Evolutionary conservation across 2,888 invertebrate species (phyloP), one percentile per base, ranked within the genome.

Genomic region (Thalpophila matura): DNA sequence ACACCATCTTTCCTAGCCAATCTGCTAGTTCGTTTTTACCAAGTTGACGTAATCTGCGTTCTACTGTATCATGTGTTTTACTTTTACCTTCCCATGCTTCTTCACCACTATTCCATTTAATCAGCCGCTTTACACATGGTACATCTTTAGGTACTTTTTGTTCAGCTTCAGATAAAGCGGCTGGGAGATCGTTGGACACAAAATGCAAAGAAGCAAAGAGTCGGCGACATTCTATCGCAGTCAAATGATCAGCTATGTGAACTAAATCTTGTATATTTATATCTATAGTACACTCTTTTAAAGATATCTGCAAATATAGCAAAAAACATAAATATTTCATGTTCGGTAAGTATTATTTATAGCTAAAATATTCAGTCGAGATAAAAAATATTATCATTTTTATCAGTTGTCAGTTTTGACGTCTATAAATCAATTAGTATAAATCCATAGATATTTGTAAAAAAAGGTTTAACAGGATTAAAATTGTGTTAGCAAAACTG

Each of bases 161-260:
- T 58, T 91, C 95, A 88, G 77, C 81, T 10, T 26, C 60, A 1
- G 56, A 24, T 43, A 86, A 45, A 47, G 50, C 42, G 1, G 42
- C 16, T 56, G 91, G 90, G 33, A 91, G 81, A 24, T 88, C 78
- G 61, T 87, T 86, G 1, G 86, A 76, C 14, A 69, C 42, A 74
- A 95, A 96, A 86, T 96, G 95, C 54, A 96, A 91, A 10, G 96
- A 94, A 14, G 96, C 96, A 12, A 96, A 91, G 1, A 97, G 89
- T 73, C 88, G 88, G 45, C 95, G 91, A 79, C 97, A 97, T 86
- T 97, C 96, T 74, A 91, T 88, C 9, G 84, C 81, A 49, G 95
- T 93, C 69, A 97, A 85, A 81, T 95, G 96, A 56, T 95, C 93
- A 22, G 96, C 95, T 57, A 97, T 78, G 79, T 96, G 96, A 65